A percentile compares a stretch with the other conserved stretches of the same genome.
These are phyloP conservation scores for Tipula helvola DNA, from an alignment of 2,888 invertebrate species.

Conservation along the genomic window DNA sequence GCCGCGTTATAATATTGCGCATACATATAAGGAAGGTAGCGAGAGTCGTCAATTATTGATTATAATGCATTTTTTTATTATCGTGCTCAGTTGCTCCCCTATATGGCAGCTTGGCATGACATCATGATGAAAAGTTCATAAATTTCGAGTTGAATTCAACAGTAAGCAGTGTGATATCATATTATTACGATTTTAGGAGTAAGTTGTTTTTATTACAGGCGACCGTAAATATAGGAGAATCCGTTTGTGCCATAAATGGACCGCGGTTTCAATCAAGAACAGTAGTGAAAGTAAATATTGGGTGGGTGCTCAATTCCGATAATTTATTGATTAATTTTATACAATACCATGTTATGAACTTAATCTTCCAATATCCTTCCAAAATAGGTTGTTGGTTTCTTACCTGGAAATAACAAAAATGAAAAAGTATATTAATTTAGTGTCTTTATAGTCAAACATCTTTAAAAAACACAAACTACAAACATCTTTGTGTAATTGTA, in stretches of 20 bases:
- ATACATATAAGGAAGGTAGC: neutral
- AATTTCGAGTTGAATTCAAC: neutral
- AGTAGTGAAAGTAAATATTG: neutral
- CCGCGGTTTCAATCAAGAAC: neutral
- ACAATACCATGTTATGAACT: neutral
- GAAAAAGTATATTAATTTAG: neutral
- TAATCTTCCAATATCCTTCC: neutral
- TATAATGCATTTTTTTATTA: neutral
- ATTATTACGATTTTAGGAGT: neutral
- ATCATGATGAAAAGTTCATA: neutral
- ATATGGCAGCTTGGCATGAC: neutral
- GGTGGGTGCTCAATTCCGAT: neutral
- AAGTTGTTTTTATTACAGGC: neutral
- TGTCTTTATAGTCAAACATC: neutral
- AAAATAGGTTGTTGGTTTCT: neutral
- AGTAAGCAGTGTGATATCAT: neutral
- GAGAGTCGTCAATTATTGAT: neutral
- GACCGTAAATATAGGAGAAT: neutral
- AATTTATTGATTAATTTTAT: neutral
- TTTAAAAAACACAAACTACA: too few relatives aligned
- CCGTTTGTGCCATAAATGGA: neutral
- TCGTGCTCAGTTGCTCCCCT: neutral
- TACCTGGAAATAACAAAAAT: neutral
- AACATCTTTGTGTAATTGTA: neutral
- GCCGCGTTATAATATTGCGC: neutral